Percentiles rank a stretch among this genome's conserved stretches.
These are phyloP conservation scores for Lepisosteus osseus DNA, from an alignment of 2,113 vertebrate genomes.

Conservation along the genomic window DNA sequence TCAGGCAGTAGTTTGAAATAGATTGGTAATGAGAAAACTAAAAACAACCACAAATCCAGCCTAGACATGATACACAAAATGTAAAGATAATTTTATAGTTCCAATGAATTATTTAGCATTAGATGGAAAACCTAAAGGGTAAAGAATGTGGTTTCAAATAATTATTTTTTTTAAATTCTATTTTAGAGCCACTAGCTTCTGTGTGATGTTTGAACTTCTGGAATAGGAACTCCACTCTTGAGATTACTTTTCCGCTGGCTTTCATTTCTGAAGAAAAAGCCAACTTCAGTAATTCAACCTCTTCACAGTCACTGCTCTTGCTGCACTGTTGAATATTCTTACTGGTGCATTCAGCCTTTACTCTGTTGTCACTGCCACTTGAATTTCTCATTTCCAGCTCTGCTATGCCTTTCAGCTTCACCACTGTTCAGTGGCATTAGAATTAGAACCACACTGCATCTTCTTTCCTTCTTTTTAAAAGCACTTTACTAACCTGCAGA, in stretches of 20 bases:
- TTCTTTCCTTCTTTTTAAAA: conserved; percentile 36
- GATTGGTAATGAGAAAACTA: background rate
- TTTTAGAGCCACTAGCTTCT: too few species aligned
- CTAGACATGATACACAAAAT: background rate
- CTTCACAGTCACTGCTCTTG: conserved; percentile 28
- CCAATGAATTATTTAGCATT: too few species aligned
- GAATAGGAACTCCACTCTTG: background rate
- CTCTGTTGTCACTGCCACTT: conserved; percentile 36
- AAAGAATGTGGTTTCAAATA: too few species aligned
- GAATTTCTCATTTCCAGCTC: conserved; percentile 70
- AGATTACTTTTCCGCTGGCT: conserved; percentile 20
- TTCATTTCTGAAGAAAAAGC: conserved; percentile 23
- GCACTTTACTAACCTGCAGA: conserved; percentile 41
- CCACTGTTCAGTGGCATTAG: conserved; percentile 52
- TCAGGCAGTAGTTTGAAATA: background rate
- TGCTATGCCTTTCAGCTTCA: conserved; percentile 59
- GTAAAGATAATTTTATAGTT: too few species aligned
- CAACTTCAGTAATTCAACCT: conserved; percentile 23
- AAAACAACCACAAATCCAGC: background rate
- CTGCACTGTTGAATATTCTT: conserved; percentile 51
- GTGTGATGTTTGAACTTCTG: background rate
- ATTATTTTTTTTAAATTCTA: background rate
- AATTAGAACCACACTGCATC: conserved; percentile 33
- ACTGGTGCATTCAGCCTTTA: conserved; percentile 53
- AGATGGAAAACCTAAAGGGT: too few species aligned